A percentile compares a stretch with the other conserved stretches of the same genome.
Evolutionary conservation across 1,140 invertebrate species (phyloP).

Genomic region (Augochlora pura): DNA sequence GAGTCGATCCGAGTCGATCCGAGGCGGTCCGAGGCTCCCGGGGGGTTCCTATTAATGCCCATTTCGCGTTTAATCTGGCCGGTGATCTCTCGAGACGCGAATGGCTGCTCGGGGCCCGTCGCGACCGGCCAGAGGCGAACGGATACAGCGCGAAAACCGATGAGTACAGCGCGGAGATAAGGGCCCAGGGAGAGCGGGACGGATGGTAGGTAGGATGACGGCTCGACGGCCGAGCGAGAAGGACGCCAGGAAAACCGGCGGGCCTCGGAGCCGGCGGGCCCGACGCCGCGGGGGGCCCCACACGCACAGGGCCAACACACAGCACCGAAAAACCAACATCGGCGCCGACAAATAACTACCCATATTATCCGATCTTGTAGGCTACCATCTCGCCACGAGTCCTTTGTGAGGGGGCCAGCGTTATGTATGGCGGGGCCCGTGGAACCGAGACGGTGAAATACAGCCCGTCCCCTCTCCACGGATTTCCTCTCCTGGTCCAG

Average conservation of each 20-base stretch:
- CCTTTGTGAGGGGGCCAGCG: constrained; percentile 72
- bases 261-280: constrained; percentile 70
- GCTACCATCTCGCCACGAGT: constrained; percentile 79
- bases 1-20: background rate
- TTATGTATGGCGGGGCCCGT: constrained; percentile 65
- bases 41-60: constrained; percentile 43
- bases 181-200: background rate
- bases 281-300: constrained; percentile 75
- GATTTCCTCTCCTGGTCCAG: constrained; percentile 14
- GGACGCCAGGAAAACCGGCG: constrained; percentile 18
- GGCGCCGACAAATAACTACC: constrained; percentile 80
- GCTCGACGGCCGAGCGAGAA: background rate
- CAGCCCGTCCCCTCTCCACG: constrained; percentile 10
- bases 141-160: constrained; percentile 59
- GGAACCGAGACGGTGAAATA: constrained; percentile 58
- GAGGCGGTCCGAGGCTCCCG: too few species aligned
- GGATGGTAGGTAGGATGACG: constrained; percentile 11
- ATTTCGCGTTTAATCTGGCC: constrained; percentile 40
- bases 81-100: constrained; percentile 21
- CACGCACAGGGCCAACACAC: constrained; percentile 72
- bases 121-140: background rate
- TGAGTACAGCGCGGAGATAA: constrained; percentile 49
- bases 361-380: constrained; percentile 79
- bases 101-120: background rate
- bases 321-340: constrained; percentile 77